phyloP scores from a whole-genome alignment of 1,140 invertebrate species.

The Hormaphis cornu region DNA sequence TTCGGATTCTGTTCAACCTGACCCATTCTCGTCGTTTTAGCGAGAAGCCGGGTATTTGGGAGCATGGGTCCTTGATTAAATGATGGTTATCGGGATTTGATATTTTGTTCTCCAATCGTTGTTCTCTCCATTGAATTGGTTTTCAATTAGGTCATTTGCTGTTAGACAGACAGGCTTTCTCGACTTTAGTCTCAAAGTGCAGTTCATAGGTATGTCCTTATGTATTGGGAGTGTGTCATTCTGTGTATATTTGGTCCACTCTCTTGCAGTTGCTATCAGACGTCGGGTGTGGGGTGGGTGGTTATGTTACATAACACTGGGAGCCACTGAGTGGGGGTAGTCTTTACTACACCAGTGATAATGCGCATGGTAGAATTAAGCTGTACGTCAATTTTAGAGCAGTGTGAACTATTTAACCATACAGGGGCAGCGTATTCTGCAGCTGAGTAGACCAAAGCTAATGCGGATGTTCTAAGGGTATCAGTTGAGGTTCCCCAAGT shows the following conservation, averaged over 20 bases:
- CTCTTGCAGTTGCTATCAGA: not conserved
- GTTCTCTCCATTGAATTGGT: not conserved
- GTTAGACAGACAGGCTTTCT: not conserved
- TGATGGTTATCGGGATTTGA: not conserved
- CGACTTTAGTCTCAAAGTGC: not conserved
- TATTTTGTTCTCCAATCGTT: not conserved
- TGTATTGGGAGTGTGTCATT: not conserved
- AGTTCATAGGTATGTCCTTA: not conserved
- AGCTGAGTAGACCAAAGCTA: not conserved
- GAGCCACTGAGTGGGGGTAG: conserved; percentile 8
- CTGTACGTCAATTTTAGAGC: conserved; percentile 1
- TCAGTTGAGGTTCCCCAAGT: not conserved
- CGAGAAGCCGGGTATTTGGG: not conserved
- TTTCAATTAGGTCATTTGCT: not conserved
- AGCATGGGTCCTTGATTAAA: not conserved
- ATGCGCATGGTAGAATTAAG: conserved; percentile 9
- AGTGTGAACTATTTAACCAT: not conserved
- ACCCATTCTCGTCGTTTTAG: not conserved
- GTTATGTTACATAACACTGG: not conserved
- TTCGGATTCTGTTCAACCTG: not conserved
- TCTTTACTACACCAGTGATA: conserved; percentile 7
- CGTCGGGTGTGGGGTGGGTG: not conserved
- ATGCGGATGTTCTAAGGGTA: not conserved
- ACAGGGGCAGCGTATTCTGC: conserved; percentile 22
- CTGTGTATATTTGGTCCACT: not conserved